Conservation (phyloP, 2,888 invertebrate species). For the Alloplasta piceator region DNA sequence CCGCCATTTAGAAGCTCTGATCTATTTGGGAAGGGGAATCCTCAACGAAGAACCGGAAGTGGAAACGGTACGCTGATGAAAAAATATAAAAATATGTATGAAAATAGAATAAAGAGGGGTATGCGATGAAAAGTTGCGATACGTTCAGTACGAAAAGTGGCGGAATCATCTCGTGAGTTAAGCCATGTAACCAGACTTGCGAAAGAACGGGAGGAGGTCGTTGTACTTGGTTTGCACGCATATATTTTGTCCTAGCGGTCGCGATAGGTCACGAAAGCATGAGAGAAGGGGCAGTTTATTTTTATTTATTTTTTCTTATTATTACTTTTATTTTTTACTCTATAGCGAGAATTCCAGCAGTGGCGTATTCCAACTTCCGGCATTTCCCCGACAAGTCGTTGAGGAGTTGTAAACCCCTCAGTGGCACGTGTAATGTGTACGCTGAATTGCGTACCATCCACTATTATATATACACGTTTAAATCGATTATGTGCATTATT, state of each 20-base stretch:
- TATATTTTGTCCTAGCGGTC: conserved; percentile 29
- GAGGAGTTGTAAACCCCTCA: not conserved
- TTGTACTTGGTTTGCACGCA: conserved; percentile 62
- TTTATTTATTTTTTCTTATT: too few relatives aligned
- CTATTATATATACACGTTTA: too few relatives aligned
- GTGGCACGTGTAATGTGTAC: not conserved
- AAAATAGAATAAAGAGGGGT: conserved; percentile 30
- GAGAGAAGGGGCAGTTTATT: conserved; percentile 23
- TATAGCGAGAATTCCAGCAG: conserved; percentile 27
- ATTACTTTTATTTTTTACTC: not conserved
- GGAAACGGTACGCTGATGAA: too few relatives aligned
- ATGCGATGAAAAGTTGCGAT: conserved; percentile 37
- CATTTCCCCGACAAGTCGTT: conserved; percentile 39
- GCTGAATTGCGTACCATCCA: too few relatives aligned
- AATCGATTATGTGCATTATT: too few relatives aligned
- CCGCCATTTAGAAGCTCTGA: too few relatives aligned
- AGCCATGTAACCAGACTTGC: not conserved
- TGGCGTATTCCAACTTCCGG: conserved; percentile 55
- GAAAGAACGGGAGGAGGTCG: conserved; percentile 58
- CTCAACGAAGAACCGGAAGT: not conserved
- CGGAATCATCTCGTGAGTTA: conserved; percentile 14
- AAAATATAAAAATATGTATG: too few relatives aligned
- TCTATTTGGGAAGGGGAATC: too few relatives aligned
- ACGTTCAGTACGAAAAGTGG: conserved; percentile 3
- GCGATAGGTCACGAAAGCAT: conserved; percentile 45